Percentiles rank a stretch among this genome's conserved stretches.
Conservation (phyloP, 2,113 vertebrate genomes). For the Sinocyclocheilus anophthalmus region DNA sequence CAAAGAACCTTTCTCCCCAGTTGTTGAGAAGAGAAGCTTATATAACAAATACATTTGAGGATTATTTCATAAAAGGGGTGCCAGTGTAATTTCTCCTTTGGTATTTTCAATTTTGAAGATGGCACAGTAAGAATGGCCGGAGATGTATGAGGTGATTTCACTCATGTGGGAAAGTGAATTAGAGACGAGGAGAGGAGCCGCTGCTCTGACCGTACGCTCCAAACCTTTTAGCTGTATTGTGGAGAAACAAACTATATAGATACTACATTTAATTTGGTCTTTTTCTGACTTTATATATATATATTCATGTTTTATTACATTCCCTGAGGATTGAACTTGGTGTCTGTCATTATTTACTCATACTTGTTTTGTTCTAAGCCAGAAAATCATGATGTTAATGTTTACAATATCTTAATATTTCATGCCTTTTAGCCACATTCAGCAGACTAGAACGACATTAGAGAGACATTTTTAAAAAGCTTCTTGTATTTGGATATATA, state of each 20-base stretch:
- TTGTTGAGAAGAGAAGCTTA: slow-evolving; percentile 59
- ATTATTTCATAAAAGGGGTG: slow-evolving; percentile 51
- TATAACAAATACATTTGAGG: slow-evolving; percentile 63
- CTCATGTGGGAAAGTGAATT: slow-evolving; percentile 46
- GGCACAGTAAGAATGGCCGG: slow-evolving; percentile 23
- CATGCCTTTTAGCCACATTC: no score
- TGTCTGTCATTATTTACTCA: no score
- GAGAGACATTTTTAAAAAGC: not conserved
- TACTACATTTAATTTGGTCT: not conserved
- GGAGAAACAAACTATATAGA: not conserved
- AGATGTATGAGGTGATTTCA: slow-evolving; percentile 48
- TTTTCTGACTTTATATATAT: not conserved
- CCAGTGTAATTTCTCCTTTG: slow-evolving; percentile 53
- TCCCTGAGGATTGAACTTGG: no score
- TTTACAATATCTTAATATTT: no score
- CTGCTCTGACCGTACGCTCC: slow-evolving; percentile 10
- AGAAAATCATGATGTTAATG: no score
- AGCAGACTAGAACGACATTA: no score
- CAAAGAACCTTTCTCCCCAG: slow-evolving; percentile 52
- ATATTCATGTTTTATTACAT: no score
- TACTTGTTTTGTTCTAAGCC: no score
- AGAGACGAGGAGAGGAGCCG: slow-evolving; percentile 10
- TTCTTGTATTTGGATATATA: not conserved
- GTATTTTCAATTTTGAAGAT: slow-evolving; percentile 61
- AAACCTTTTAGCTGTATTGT: slow-evolving; percentile 11